Percentiles rank a stretch among this genome's conserved stretches.
Evolutionary conservation across 2,113 vertebrate genomes (phyloP).

Genomic region (Calypte anna): DNA sequence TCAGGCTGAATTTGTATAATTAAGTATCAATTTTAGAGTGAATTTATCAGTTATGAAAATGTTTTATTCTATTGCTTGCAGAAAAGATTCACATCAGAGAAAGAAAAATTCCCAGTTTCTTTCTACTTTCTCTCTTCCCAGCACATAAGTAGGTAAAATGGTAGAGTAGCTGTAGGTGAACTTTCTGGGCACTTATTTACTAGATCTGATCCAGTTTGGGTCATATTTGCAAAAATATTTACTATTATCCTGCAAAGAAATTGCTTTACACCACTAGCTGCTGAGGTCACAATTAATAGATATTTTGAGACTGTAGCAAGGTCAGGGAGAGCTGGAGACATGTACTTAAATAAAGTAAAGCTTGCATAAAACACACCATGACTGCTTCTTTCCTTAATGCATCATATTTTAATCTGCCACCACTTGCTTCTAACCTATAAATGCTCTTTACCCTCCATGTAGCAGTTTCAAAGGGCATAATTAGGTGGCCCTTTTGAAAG

Average conservation of each 20-base stretch:
- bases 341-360: slow-evolving; percentile 1
- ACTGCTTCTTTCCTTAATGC: neutral
- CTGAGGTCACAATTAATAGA: neutral
- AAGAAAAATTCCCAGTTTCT: neutral
- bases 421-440: neutral
- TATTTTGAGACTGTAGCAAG: neutral
- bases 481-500: neutral
- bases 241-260: neutral
- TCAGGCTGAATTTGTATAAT: neutral
- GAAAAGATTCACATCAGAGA: neutral
- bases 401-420: neutral
- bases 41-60: neutral
- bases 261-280: neutral
- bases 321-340: neutral
- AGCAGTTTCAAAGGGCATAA: neutral
- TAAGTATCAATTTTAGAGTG: neutral
- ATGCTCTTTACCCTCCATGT: neutral
- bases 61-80: neutral
- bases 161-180: neutral
- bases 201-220: neutral
- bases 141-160: neutral
- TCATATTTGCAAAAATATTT: slow-evolving; percentile 1
- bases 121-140: neutral
- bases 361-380: neutral
- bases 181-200: neutral